phyloP scores from a whole-genome alignment of 2,113 vertebrate species.

The Cryptomyrus ogoouensis region DNA sequence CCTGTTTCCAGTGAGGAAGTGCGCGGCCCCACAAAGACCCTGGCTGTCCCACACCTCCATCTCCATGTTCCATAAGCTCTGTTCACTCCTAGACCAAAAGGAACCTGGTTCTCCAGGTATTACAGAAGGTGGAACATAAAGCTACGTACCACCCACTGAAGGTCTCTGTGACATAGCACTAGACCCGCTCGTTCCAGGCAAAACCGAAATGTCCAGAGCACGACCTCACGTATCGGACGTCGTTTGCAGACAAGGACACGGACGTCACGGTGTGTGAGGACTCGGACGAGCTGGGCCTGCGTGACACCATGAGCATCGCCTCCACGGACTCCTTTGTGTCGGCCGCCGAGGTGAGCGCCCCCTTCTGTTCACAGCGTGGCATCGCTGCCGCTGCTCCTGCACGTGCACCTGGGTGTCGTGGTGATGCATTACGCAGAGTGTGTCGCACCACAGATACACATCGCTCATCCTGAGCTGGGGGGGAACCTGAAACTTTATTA shows the following conservation, averaged over 20 bases:
- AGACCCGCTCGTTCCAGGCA: not conserved
- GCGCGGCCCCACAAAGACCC: not conserved
- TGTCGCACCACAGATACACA: not conserved
- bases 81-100: not conserved
- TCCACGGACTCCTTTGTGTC: constrained; percentile 89
- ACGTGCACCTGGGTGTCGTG: not conserved
- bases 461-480: not conserved
- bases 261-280: constrained; percentile 66
- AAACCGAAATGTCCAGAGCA: not conserved
- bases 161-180: not conserved
- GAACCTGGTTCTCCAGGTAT: not conserved
- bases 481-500: not conserved
- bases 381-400: not conserved
- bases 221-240: constrained; percentile 9
- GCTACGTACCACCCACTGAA: not conserved
- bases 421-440: not conserved
- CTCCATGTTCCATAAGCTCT: not conserved
- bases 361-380: too few species aligned
- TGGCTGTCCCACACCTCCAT: not conserved
- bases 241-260: constrained; percentile 66
- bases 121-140: not conserved
- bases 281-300: constrained; percentile 66
- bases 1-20: not conserved
- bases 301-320: constrained; percentile 76
- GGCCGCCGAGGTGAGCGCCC: constrained; percentile 75